A percentile compares a stretch with the other conserved stretches of the same genome.
phyloP scores from a whole-genome alignment of 2,888 invertebrate species.

The Mechanitis messenoides region DNA sequence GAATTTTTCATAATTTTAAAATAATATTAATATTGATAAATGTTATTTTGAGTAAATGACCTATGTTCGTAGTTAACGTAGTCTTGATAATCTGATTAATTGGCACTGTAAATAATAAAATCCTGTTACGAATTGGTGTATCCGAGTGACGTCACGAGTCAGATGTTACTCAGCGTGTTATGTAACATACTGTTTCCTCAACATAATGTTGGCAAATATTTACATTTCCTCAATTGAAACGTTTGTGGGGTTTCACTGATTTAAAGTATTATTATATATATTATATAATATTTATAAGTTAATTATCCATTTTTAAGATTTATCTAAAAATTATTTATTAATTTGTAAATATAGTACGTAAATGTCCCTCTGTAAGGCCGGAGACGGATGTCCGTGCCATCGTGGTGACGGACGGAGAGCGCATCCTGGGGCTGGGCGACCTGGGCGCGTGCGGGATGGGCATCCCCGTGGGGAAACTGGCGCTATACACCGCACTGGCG shows the following conservation, averaged over 20 bases:
- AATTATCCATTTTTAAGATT: no score
- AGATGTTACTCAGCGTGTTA: background rate
- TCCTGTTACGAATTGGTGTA: background rate
- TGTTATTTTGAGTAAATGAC: no score
- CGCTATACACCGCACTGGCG: conserved; percentile 97
- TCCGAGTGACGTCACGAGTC: background rate
- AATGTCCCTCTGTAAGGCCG: conserved; percentile 76
- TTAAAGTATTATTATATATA: background rate
- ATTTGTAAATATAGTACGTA: no score
- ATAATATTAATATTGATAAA: background rate
- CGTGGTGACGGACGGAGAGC: conserved; percentile 98
- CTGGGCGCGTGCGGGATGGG: conserved; percentile 99
- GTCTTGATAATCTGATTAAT: background rate
- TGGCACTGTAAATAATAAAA: background rate
- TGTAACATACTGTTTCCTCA: conserved; percentile 3
- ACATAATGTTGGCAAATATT: background rate
- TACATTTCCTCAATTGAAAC: background rate
- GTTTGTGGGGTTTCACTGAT: background rate
- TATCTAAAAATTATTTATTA: no score
- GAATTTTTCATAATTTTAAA: background rate
- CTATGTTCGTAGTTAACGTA: no score
- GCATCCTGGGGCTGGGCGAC: conserved; percentile 98
- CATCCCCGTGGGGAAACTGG: conserved; percentile 97
- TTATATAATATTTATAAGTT: background rate
- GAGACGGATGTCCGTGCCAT: conserved; percentile 90